Conservation (phyloP, 2,113 vertebrate species). For the Tenrec ecaudatus region DNA sequence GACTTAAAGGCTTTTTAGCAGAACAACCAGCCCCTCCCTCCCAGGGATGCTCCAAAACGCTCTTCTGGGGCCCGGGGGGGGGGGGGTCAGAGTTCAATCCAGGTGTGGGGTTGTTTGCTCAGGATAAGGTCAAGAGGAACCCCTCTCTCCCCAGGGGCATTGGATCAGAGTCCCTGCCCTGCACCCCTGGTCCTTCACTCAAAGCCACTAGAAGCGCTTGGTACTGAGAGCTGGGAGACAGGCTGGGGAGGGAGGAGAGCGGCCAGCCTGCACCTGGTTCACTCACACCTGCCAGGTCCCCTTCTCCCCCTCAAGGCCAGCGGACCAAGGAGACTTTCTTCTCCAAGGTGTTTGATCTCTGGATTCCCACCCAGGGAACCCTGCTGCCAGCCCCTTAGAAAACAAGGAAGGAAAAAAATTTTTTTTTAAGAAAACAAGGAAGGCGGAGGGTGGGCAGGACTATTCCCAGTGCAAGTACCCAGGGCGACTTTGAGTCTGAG, state of each 20-base stretch:
- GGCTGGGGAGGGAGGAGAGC: neutral
- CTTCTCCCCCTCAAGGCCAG: neutral
- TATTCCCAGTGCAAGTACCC: rapidly evolving
- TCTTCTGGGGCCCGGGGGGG: neutral
- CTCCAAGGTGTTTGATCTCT: neutral
- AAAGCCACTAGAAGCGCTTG: rapidly evolving
- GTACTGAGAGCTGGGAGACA: neutral
- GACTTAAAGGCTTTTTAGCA: neutral
- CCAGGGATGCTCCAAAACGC: neutral
- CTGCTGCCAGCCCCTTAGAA: neutral
- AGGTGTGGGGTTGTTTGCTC: no score
- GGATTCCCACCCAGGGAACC: neutral
- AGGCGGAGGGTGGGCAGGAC: rapidly evolving
- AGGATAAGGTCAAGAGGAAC: neutral
- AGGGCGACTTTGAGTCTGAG: neutral
- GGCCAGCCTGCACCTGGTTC: neutral
- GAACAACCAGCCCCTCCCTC: neutral
- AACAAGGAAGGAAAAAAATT: neutral
- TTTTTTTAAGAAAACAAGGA: neutral
- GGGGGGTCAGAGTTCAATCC: neutral
- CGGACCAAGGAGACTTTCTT: neutral
- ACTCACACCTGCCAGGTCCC: neutral
- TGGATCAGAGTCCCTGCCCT: neutral
- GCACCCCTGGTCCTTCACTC: neutral
- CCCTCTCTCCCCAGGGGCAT: no score